Percentiles rank a stretch among this genome's conserved stretches.
phyloP scores from a whole-genome alignment of 2,113 vertebrate genomes.

The Tachuris rubrigastra region DNA sequence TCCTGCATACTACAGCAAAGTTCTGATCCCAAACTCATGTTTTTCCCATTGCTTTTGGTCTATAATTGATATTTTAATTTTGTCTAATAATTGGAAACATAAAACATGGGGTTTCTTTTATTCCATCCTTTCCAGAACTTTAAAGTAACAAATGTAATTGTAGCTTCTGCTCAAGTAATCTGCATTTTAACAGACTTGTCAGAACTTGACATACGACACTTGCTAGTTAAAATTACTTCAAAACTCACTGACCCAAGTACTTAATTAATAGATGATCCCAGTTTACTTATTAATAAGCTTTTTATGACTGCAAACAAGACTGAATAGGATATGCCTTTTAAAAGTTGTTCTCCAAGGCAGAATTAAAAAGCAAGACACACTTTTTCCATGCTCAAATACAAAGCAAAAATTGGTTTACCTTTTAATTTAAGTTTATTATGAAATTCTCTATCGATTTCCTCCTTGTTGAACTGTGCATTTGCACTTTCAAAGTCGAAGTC shows the following conservation, averaged over 20 bases:
- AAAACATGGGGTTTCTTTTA: not conserved
- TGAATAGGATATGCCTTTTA: not conserved
- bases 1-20: not conserved
- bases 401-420: constrained; percentile 75
- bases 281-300: not conserved
- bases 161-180: not conserved
- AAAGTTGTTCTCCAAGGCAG: not conserved
- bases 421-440: constrained; percentile 98
- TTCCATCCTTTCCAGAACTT: not conserved
- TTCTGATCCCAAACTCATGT: not conserved
- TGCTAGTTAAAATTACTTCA: not conserved
- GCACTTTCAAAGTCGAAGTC: constrained; percentile 99
- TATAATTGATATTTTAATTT: not conserved
- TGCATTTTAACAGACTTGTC: not conserved
- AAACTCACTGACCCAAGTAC: not conserved
- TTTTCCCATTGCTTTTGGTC: not conserved
- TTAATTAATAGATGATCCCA: not conserved
- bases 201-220: not conserved
- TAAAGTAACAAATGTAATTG: not conserved
- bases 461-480: constrained; percentile 98
- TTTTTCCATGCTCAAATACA: not conserved
- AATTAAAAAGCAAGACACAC: not conserved
- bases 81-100: not conserved
- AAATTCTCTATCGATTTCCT: constrained; percentile 96
- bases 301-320: not conserved